Evolutionary conservation across 2,113 vertebrate genomes (phyloP).

Genomic region (Myanophis thanlyinensis): DNA sequence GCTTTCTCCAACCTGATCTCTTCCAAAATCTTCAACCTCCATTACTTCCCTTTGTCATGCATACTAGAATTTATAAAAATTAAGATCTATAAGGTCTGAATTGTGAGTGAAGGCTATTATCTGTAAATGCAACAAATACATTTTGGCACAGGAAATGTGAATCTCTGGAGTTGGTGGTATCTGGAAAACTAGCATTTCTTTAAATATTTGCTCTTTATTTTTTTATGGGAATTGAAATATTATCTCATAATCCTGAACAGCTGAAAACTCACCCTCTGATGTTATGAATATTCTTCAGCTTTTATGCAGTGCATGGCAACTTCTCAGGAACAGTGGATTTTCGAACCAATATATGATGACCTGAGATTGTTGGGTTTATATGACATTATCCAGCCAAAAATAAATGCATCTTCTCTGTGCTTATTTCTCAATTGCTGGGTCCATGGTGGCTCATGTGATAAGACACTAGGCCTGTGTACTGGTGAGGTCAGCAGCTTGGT

Average conservation of each 20-base stretch:
- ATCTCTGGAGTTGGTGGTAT: slow-evolving; percentile 61
- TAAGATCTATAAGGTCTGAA: slow-evolving; percentile 9
- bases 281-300: slow-evolving; percentile 78
- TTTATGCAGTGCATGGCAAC: slow-evolving; percentile 79
- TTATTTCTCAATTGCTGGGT: neutral
- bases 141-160: slow-evolving; percentile 55
- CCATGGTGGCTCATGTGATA: too few relatives aligned
- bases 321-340: slow-evolving; percentile 69
- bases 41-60: neutral
- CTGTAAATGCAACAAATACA: slow-evolving; percentile 53
- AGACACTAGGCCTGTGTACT: too few relatives aligned
- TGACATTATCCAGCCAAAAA: neutral
- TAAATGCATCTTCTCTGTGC: neutral
- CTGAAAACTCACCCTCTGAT: slow-evolving; percentile 87
- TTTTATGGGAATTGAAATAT: slow-evolving; percentile 73
- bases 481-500: too few relatives aligned
- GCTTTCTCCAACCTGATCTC: neutral
- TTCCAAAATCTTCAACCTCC: neutral
- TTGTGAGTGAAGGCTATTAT: slow-evolving; percentile 59
- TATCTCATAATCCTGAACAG: slow-evolving; percentile 85
- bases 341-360: slow-evolving; percentile 54
- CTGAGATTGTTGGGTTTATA: neutral
- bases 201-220: slow-evolving; percentile 61
- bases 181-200: slow-evolving; percentile 57
- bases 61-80: neutral